Conservation (phyloP, 2,113 vertebrate species). For the Shinisaurus crocodilurus region DNA sequence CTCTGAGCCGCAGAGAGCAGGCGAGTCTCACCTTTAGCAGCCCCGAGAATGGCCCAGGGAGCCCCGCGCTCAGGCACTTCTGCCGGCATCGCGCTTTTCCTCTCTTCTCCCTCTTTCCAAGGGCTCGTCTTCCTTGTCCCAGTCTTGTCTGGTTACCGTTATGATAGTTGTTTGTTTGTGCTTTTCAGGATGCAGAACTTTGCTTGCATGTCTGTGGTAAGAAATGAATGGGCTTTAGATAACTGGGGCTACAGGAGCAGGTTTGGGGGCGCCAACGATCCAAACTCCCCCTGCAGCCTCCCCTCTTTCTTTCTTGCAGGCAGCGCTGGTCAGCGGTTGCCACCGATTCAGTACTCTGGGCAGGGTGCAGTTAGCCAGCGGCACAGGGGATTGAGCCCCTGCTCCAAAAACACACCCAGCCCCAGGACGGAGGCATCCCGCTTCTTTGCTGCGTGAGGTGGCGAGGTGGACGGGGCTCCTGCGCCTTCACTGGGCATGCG, state of each 20-base stretch:
- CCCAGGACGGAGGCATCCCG: not conserved
- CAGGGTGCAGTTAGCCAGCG: too few species aligned
- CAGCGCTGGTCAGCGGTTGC: not conserved
- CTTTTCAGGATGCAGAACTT: conserved; percentile 25
- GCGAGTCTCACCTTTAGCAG: not conserved
- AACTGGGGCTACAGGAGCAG: conserved; percentile 33
- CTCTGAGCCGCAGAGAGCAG: not conserved
- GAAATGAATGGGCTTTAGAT: not conserved
- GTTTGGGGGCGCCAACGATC: conserved; percentile 28
- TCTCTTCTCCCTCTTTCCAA: conserved; percentile 5
- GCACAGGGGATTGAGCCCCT: too few species aligned
- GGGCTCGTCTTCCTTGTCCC: not conserved
- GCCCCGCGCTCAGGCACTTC: not conserved
- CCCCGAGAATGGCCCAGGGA: conserved; percentile 8
- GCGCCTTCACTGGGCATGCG: not conserved
- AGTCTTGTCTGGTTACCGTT: not conserved
- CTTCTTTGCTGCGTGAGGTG: not conserved
- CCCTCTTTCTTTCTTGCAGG: not conserved
- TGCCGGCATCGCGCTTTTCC: conserved; percentile 22
- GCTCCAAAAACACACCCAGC: not conserved
- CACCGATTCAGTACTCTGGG: not conserved
- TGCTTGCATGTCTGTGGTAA: conserved; percentile 14
- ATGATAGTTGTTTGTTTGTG: not conserved
- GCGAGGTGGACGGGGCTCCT: too few species aligned
- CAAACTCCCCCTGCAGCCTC: not conserved